Evolutionary conservation across 2,797 vertebrate species (phyloP), one percentile per base, ranked within the genome.

Genomic region (Characodon lateralis): DNA sequence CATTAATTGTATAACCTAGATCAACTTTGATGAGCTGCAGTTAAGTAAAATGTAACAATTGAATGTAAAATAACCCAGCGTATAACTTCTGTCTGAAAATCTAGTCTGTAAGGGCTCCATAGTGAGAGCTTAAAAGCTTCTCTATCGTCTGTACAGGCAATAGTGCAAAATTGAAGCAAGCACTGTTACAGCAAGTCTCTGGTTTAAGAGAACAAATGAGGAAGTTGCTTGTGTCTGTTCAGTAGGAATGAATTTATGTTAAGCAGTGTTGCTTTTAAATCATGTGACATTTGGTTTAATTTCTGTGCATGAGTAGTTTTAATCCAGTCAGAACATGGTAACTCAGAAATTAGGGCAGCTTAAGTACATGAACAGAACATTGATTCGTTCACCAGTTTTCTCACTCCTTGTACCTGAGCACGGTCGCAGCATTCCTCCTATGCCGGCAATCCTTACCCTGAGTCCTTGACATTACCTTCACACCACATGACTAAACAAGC

Each of bases 401-500:
- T 66, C 9, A 50, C 43, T 14, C 5, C 24, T 70, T 22, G 73
- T 51, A 9, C 74, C 12, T 46, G 9, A 55, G 46, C 5, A 46
- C 59, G 56, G 43, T 53, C 56, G 5, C 28, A 48, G 43, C 16
- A 1, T 26, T 69, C 46, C 5, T 3, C 56, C 24, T 39, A n/a
- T n/a, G 71, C 48, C 31, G 73, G 48, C 22, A 56, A 26, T 7
- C 31, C 0, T 51, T 46, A 12, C 2, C 18, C 71, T n/a, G 43
- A 6, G 6, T 77, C 72, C 53, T 5, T 63, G 61, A 76, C 28
- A 31, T 65, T 31, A 65, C 22, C 53, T 56, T 48, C 26, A 66
- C 51, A 74, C 2, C 65, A 53, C 76, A 58, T 72, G 58, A 66
- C 72, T 51, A 26, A 58, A 83, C 26, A 77, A 65, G 31, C 35